Evolutionary conservation across 2,888 invertebrate species (phyloP).

Genomic region (Megamerina dolium): DNA sequence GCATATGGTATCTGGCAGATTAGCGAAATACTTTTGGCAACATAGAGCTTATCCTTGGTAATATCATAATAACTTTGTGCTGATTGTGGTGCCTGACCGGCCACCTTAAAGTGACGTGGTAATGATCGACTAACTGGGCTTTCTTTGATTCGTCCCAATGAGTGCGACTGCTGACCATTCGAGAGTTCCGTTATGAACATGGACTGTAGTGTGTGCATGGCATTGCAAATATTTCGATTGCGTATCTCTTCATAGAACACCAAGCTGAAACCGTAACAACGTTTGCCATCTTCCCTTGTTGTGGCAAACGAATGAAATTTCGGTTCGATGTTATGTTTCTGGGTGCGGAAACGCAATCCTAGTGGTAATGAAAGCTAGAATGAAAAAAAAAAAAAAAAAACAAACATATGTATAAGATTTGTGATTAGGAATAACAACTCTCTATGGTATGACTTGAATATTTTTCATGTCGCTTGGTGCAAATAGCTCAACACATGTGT

Average conservation of each 20-base stretch:
- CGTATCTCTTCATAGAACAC: constrained; percentile 95
- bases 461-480: too few relatives aligned
- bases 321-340: constrained; percentile 81
- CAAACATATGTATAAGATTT: constrained; percentile 2
- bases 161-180: constrained; percentile 66
- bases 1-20: constrained; percentile 89
- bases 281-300: constrained; percentile 91
- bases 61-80: constrained; percentile 87
- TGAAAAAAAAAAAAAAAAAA: background rate
- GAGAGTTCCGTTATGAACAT: constrained; percentile 88
- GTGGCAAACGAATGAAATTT: constrained; percentile 95
- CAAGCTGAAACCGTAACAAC: constrained; percentile 90
- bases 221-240: constrained; percentile 86
- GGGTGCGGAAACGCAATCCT: constrained; percentile 90
- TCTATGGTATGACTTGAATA: too few relatives aligned
- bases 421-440: background rate
- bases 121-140: constrained; percentile 74
- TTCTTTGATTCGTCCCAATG: constrained; percentile 59
- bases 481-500: too few relatives aligned
- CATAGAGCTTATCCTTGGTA: constrained; percentile 88
- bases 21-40: constrained; percentile 90
- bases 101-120: constrained; percentile 82
- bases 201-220: constrained; percentile 91
- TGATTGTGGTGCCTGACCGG: constrained; percentile 67
- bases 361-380: constrained; percentile 85